These are phyloP conservation scores for Acarapis woodi DNA, from an alignment of 1,140 invertebrate genomes.

Conservation along the genomic window DNA sequence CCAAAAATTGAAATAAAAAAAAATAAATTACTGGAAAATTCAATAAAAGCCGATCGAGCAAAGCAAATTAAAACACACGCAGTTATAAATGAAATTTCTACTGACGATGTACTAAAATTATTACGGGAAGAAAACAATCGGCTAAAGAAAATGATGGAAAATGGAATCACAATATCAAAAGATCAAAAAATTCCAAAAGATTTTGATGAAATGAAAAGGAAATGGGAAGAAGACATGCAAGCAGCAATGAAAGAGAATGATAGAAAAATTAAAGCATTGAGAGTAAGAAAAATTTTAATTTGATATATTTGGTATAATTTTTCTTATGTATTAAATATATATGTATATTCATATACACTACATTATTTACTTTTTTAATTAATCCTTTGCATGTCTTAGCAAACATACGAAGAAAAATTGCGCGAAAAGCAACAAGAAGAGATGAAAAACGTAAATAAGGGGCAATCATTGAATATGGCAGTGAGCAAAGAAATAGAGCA, in stretches of 20 bases:
- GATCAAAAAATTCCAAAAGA: conserved; percentile 13
- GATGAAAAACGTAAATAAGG: background rate
- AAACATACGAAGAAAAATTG: conserved; percentile 25
- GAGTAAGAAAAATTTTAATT: no score
- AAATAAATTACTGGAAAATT: background rate
- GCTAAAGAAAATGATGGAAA: conserved; percentile 19
- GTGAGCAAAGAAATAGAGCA: conserved; percentile 16
- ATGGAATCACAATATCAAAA: conserved; percentile 10
- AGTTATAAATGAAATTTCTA: conserved; percentile 27
- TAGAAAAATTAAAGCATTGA: conserved; percentile 24
- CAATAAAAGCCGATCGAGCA: conserved; percentile 23
- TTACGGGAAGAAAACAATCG: conserved; percentile 29
- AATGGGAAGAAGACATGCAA: conserved; percentile 22
- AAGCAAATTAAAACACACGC: conserved; percentile 28
- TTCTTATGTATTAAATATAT: no score
- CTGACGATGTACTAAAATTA: conserved; percentile 25
- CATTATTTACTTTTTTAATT: no score
- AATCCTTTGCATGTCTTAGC: no score
- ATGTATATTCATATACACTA: no score
- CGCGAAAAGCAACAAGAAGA: conserved; percentile 16
- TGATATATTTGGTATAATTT: no score
- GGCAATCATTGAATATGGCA: conserved; percentile 1
- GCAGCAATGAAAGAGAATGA: conserved; percentile 26
- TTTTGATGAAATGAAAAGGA: conserved; percentile 16
- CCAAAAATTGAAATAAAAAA: background rate